These are phyloP conservation scores for Antrozous pallidus DNA, from an alignment of 2,797 vertebrate genomes.

Conservation along the genomic window DNA sequence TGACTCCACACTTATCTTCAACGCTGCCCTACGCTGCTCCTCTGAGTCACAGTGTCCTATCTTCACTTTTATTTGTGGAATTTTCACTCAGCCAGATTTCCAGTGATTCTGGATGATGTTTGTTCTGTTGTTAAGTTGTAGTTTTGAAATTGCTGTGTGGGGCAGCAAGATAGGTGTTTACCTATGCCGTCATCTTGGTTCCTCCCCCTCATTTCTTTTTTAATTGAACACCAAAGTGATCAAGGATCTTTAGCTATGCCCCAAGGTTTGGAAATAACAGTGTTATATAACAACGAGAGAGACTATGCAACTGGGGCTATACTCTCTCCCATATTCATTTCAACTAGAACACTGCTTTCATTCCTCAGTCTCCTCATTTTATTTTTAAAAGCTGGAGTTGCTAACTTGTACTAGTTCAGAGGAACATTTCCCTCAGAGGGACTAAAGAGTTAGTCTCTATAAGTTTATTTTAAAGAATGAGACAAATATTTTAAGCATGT, in stretches of 20 bases:
- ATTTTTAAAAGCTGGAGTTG: slow-evolving; percentile 1
- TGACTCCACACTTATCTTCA: too few relatives aligned
- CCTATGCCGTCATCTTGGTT: too few relatives aligned
- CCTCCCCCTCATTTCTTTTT: too few relatives aligned
- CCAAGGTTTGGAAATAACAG: background rate
- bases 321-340: background rate
- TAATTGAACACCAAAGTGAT: background rate
- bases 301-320: background rate
- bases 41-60: too few relatives aligned
- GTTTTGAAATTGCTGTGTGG: too few relatives aligned
- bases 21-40: too few relatives aligned
- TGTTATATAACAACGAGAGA: background rate
- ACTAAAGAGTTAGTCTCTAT: background rate
- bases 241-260: background rate
- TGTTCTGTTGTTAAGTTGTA: too few relatives aligned
- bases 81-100: too few relatives aligned
- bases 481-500: background rate
- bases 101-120: too few relatives aligned
- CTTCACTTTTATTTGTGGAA: too few relatives aligned
- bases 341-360: background rate
- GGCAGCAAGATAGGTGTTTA: too few relatives aligned
- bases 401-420: background rate
- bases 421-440: background rate
- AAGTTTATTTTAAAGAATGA: slow-evolving; percentile 12
- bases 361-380: background rate